Percentiles rank a stretch among this genome's conserved stretches.
These are phyloP conservation scores for Clistopyga incitator DNA, from an alignment of 2,888 invertebrate genomes.

Conservation along the genomic window DNA sequence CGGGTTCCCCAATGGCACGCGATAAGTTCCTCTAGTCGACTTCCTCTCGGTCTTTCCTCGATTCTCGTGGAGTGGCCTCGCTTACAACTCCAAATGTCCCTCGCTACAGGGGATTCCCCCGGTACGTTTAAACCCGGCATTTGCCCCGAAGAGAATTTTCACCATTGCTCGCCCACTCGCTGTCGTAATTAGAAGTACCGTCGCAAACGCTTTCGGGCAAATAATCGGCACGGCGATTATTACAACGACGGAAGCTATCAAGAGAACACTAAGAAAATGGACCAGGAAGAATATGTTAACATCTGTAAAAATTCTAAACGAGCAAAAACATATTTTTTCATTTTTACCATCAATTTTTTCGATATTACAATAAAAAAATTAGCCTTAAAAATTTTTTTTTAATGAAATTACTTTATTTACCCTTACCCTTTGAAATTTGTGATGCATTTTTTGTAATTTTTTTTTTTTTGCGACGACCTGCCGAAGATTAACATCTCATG, in stretches of 20 bases:
- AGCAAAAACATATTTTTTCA: not conserved
- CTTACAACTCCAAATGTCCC: constrained; percentile 37
- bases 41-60: constrained; percentile 8
- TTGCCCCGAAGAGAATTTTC: constrained; percentile 40
- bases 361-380: too few relatives aligned
- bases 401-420: too few relatives aligned
- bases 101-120: constrained; percentile 41
- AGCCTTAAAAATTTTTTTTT: too few relatives aligned
- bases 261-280: not conserved
- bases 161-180: not conserved
- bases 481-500: not conserved
- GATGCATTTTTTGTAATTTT: too few relatives aligned
- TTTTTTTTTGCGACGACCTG: too few relatives aligned
- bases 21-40: constrained; percentile 9
- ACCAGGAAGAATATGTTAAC: not conserved
- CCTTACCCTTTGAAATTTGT: too few relatives aligned
- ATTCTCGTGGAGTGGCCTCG: constrained; percentile 7
- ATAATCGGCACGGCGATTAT: constrained; percentile 70
- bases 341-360: too few relatives aligned
- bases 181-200: constrained; percentile 71
- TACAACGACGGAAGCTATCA: constrained; percentile 30
- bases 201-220: constrained; percentile 70
- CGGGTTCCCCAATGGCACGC: constrained; percentile 25
- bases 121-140: constrained; percentile 62
- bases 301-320: not conserved